Evolutionary conservation across 23 tunicate species (phyloP).

Genomic region (Pegea sp.): DNA sequence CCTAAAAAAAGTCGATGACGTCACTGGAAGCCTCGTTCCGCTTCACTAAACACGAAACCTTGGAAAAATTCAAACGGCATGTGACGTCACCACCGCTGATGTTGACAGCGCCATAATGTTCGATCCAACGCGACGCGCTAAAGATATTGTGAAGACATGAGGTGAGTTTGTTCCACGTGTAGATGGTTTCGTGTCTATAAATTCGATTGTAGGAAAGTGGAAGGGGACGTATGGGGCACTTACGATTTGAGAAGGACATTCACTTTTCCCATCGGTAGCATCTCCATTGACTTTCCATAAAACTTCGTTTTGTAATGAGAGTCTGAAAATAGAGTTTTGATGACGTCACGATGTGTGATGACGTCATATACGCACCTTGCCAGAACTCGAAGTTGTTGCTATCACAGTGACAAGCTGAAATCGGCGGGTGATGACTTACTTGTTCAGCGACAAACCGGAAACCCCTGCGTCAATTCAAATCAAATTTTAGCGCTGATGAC

Average conservation of each 20-base stretch:
- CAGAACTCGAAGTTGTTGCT: constrained; percentile 56
- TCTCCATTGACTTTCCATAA: constrained; percentile 95
- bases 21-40: background rate
- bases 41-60: constrained; percentile 38
- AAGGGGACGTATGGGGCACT: background rate
- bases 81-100: constrained; percentile 22
- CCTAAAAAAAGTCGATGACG: background rate
- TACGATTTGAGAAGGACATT: constrained; percentile 11
- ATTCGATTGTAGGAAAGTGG: background rate
- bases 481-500: background rate
- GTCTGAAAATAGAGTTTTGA: constrained; percentile 26
- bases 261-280: constrained; percentile 59
- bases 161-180: constrained; percentile 78
- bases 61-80: constrained; percentile 44
- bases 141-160: constrained; percentile 85
- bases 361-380: constrained; percentile 78
- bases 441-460: constrained; percentile 87
- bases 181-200: constrained; percentile 22
- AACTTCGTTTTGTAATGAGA: constrained; percentile 68
- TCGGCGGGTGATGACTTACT: constrained; percentile 95
- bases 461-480: constrained; percentile 13
- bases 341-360: too few species aligned
- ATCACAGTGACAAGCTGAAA: constrained; percentile 58
- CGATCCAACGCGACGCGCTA: constrained; percentile 67
- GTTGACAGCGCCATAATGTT: constrained; percentile 70